Evolutionary conservation across 1,140 invertebrate genomes (phyloP), one percentile per base, ranked within the genome.

Genomic region (Battus philenor): DNA sequence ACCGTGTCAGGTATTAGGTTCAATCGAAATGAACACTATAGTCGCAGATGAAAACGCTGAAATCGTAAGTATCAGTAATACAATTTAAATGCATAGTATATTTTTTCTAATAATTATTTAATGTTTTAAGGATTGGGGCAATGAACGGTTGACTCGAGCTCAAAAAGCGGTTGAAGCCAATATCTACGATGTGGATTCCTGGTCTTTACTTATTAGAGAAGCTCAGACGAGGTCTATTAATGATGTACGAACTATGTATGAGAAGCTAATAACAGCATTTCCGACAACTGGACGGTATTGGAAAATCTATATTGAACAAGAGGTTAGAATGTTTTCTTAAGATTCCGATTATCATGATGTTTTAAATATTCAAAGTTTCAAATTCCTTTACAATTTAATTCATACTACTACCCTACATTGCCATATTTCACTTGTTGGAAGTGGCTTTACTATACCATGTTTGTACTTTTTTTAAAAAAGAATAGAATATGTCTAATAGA

Each of bases 301-400:
- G 98, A 99, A 98, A 87, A 95, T 98, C 55, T 99, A 98, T 86
- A 99, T 99, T 66, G 98, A 99, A 86, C 97, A 99, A 89, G 98
- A 99, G 93, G 95, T 79, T 33, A 44, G 56, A 32, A n/a, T n/a
- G 1, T 38, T 10, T 18, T 20, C 7, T 1, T 26, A 24, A 41
- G 30, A 32, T 8, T 49, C 6, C 18, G 2, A 20, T 20, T 20
- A 20, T n/a, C n/a, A n/a, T n/a, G n/a, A n/a, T n/a, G n/a, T n/a
- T n/a, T n/a, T n/a, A n/a, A n/a, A n/a, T n/a, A n/a, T n/a, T n/a
- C n/a, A n/a, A n/a, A n/a, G n/a, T n/a, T n/a, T n/a, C n/a, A n/a
- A n/a, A n/a, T n/a, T n/a, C n/a, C n/a, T n/a, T n/a, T n/a, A n/a
- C n/a, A n/a, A n/a, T n/a, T n/a, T n/a, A n/a, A n/a, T n/a, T n/a